Evolutionary conservation across 2,888 invertebrate genomes (phyloP).

Genomic region (Nebria brevicollis): DNA sequence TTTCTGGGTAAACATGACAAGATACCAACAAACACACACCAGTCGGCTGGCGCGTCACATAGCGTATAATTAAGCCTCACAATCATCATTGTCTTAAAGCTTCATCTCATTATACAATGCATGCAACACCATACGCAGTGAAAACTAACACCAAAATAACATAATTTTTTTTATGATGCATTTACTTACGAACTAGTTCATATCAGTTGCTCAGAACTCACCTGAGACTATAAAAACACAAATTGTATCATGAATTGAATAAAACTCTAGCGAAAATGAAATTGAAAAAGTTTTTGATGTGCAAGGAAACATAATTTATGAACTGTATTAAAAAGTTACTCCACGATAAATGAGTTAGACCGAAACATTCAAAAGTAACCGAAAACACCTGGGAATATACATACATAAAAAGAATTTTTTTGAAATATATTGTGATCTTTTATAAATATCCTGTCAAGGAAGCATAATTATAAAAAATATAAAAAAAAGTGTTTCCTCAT

Average conservation of each 20-base stretch:
- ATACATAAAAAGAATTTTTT: background rate
- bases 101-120: slow-evolving; percentile 57
- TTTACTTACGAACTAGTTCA: slow-evolving; percentile 22
- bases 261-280: slow-evolving; percentile 31
- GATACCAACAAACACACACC: slow-evolving; percentile 41
- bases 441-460: too few relatives aligned
- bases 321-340: slow-evolving; percentile 26
- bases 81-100: slow-evolving; percentile 61
- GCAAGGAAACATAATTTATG: slow-evolving; percentile 20
- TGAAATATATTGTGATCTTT: too few relatives aligned
- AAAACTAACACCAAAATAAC: background rate
- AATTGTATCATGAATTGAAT: slow-evolving; percentile 40
- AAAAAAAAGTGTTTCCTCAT: too few relatives aligned
- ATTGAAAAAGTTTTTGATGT: slow-evolving; percentile 39
- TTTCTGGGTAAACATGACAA: slow-evolving; percentile 63
- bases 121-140: slow-evolving; percentile 50
- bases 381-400: slow-evolving; percentile 10
- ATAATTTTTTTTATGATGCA: background rate
- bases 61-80: slow-evolving; percentile 63
- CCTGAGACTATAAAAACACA: slow-evolving; percentile 36
- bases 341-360: slow-evolving; percentile 6
- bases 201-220: slow-evolving; percentile 18
- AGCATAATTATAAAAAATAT: too few relatives aligned
- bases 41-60: slow-evolving; percentile 47
- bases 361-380: slow-evolving; percentile 20